Evolutionary conservation across 2,797 vertebrate genomes (phyloP), one percentile per base, ranked within the genome.

Genomic region (Epinephelus malabaricus): DNA sequence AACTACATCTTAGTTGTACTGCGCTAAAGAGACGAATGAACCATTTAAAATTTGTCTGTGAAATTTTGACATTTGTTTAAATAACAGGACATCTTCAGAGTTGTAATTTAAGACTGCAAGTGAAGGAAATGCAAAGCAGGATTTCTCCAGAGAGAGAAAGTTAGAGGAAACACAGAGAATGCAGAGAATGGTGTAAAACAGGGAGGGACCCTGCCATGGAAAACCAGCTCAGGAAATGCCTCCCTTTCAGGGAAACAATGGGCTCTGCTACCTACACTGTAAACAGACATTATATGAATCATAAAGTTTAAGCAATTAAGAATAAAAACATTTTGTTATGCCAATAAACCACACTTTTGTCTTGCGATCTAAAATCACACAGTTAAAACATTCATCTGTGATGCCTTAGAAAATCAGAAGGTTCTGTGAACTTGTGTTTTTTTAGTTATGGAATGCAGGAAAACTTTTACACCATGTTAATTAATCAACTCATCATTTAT

Each of bases 191-290:
- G 25, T 63, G 27, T 21, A 53, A 67, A 73, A 73, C 17, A 71
- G 74, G 79, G 62, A 77, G 80, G 55, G 19, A 47, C 45, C 14
- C 17, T 38, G 17, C 43, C 59, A 54, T 78, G 79, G 73, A 88
- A 84, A 70, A 70, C 11, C 25, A 50, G 34, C 40, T 19, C 76
- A 92, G 93, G 93, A 94, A 94, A 90, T 85, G 76, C 81, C 85
- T 85, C 86, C 78, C 30, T 69, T 56, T 43, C 68, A 59, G 74
- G 56, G 78, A 91, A 91, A 88, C 81, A 56, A 88, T 85, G 68
- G 77, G 64, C 54, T 76, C 76, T 66, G 53, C 67, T 3, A 38
- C 56, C 34, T 3, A 19, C 34, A 65, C 40, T 73, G 30, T 23
- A 49, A 62, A 53, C 21, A 76, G 47, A 54, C 15, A 51, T 50